Base-by-base conservation (phyloP, 1,140 invertebrate species). In the Cotesia chilonis region DNA sequence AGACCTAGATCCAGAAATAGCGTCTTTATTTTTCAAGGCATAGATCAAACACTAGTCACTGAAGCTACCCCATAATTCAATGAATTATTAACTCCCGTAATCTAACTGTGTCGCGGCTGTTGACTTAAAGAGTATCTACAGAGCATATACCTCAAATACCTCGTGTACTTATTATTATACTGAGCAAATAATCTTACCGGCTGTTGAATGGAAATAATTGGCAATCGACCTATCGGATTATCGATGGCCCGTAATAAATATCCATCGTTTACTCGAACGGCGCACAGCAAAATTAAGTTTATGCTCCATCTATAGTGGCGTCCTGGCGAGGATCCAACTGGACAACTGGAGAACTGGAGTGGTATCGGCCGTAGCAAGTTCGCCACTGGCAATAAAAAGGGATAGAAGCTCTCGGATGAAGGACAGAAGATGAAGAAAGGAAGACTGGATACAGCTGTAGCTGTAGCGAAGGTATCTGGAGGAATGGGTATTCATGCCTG, bases 261-360 rank as follows among this genome's bases (percentile, higher is more conserved):
- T 51, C 36, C 37, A 41, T 69, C 55, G 28, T 47, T 47, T 7
- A 64, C 41, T 70, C 59, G 51, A 64, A 54, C 12, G 28, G 69
- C 41, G 60, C 47, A 54, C 36, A 35, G 61, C 57, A 41, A 71
- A 71, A 71, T 71, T 71, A 65, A 71, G 70, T 71, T 71, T 71
- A 71, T 71, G 51, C 17, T 35, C 35, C 41, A 65, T 65, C 61
- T 47, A 71, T 64, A 55, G 69, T 1, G 35, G 69, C 7, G 35
- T n/a, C 28, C 70, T 71, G 70, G 70, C 70, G 60, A 54, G 10
- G 7, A 20, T 65, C 70, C 70, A 71, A 71, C 14, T 54, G 37
- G 51, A 17, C 20, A 35, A 68, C 28, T 28, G 52, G n/a, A 12
- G 20, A 28, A 52, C 17, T 59, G 57, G 17, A 59, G 17, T 28